These are phyloP conservation scores for Plagiodera versicolora DNA, from an alignment of 2,888 invertebrate species.

Conservation along the genomic window DNA sequence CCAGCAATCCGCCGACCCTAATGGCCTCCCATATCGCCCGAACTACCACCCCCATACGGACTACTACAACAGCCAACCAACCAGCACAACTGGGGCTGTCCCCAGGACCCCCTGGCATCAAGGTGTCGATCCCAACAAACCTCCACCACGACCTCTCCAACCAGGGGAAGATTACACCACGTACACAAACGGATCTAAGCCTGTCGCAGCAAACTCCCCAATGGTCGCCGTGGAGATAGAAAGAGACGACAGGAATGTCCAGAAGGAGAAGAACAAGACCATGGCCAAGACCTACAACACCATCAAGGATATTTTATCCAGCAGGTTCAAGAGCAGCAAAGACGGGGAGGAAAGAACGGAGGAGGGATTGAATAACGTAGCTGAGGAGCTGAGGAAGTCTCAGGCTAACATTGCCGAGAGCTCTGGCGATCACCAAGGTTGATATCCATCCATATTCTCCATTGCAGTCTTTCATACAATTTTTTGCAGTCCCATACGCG, in stretches of 20 bases:
- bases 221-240: constrained; percentile 63
- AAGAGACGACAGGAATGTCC: constrained; percentile 52
- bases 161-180: constrained; percentile 41
- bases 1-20: constrained; percentile 54
- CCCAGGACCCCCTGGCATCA: constrained; percentile 54
- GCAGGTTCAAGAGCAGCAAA: constrained; percentile 70
- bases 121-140: constrained; percentile 41
- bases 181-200: background rate
- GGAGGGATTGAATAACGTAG: constrained; percentile 63
- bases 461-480: too few relatives aligned
- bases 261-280: constrained; percentile 62
- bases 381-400: constrained; percentile 62
- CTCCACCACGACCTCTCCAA: constrained; percentile 47
- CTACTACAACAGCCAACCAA: constrained; percentile 50
- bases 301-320: constrained; percentile 81
- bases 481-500: constrained; percentile 60
- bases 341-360: constrained; percentile 63
- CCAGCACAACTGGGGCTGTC: constrained; percentile 49
- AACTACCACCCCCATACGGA: constrained; percentile 60
- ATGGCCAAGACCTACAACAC: constrained; percentile 80
- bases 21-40: constrained; percentile 60
- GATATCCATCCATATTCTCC: too few relatives aligned
- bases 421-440: constrained; percentile 42
- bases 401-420: constrained; percentile 48
- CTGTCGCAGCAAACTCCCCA: constrained; percentile 16